These are phyloP conservation scores for Cylindroiulus punctatus DNA, from an alignment of 2,888 invertebrate species.

Conservation along the genomic window DNA sequence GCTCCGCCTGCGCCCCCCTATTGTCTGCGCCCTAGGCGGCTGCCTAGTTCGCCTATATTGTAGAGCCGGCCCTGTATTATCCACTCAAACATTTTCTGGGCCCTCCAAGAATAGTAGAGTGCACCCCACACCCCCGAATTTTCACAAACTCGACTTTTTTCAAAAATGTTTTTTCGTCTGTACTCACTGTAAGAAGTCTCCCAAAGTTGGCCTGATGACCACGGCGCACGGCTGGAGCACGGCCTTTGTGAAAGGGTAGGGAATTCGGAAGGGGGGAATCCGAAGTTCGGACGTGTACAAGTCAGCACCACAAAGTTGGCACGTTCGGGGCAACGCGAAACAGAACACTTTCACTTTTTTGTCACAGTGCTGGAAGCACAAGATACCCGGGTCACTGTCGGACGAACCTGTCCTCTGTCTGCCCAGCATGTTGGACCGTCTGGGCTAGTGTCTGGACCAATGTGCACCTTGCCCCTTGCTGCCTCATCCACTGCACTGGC, in stretches of 20 bases:
- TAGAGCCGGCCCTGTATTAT: too few species aligned
- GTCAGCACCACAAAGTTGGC: conserved; percentile 80
- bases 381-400: conserved; percentile 68
- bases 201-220: conserved; percentile 86
- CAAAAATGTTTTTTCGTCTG: too few species aligned
- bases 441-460: neutral
- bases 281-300: conserved; percentile 71
- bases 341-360: conserved; percentile 70
- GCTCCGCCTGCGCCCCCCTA: too few species aligned
- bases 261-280: conserved; percentile 78
- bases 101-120: too few species aligned
- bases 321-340: conserved; percentile 82
- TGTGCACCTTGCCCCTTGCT: too few species aligned
- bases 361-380: conserved; percentile 91
- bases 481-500: neutral
- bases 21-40: too few species aligned
- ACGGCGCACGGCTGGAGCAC: conserved; percentile 82
- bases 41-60: too few species aligned
- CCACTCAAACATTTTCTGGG: too few species aligned
- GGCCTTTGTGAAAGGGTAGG: conserved; percentile 87
- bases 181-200: conserved; percentile 82
- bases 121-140: too few species aligned
- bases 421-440: conserved; percentile 25
- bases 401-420: neutral
- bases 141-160: too few species aligned